Conservation (phyloP, 92 coral and sea anemone genomes). For the Anthopleura xanthogrammica region DNA sequence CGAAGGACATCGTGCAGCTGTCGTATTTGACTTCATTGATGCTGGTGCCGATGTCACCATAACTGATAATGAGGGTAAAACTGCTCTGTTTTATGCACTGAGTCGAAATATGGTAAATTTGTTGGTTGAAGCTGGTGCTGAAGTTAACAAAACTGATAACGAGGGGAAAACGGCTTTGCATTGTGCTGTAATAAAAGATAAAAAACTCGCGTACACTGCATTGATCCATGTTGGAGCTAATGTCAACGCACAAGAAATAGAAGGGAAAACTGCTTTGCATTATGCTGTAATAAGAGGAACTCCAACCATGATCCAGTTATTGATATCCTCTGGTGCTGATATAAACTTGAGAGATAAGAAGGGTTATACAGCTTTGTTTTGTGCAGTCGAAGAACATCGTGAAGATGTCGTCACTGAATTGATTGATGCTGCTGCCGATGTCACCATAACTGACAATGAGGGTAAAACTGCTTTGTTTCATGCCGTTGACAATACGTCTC, state of each 20-base stretch:
- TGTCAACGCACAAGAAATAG: background rate
- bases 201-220: background rate
- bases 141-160: background rate
- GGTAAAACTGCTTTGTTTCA: background rate
- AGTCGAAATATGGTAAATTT: background rate
- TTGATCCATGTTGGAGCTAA: conserved; percentile 14
- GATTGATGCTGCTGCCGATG: background rate
- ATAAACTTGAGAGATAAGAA: background rate
- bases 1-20: background rate
- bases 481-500: background rate
- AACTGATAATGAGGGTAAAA: background rate
- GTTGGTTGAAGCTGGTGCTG: background rate
- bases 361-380: conserved; percentile 7
- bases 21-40: background rate
- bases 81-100: background rate
- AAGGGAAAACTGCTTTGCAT: background rate
- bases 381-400: background rate
- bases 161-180: background rate
- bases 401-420: background rate
- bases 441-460: background rate
- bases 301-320: background rate
- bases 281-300: background rate
- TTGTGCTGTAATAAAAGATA: background rate
- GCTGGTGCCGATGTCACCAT: background rate
- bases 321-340: background rate